Conservation (phyloP, 1,140 invertebrate genomes). For the Anastrepha obliqua region DNA sequence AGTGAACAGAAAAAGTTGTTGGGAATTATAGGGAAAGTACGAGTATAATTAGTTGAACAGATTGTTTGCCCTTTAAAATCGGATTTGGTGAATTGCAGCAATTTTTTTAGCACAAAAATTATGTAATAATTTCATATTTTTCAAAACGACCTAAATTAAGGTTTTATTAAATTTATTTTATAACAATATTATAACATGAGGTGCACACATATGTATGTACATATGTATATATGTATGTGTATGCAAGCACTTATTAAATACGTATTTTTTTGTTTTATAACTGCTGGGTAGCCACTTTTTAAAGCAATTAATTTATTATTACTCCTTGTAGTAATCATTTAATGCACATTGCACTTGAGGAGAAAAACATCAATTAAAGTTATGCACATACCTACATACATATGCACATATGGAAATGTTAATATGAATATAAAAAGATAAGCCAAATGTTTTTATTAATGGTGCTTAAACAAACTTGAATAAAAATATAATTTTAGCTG, state of each 20-base stretch:
- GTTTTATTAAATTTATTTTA: neutral
- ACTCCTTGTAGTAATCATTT: neutral
- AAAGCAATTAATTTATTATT: neutral
- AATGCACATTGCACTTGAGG: neutral
- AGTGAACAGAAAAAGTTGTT: neutral
- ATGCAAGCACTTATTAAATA: neutral
- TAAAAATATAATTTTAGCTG: no score
- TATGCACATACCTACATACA: no score
- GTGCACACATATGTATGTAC: no score
- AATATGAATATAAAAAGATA: no score
- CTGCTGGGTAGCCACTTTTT: neutral
- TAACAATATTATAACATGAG: no score
- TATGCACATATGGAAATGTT: no score
- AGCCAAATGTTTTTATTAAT: no score
- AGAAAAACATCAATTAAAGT: neutral
- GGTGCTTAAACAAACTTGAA: no score
- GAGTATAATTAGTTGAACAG: neutral
- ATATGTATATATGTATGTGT: neutral
- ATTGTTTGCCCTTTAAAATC: neutral
- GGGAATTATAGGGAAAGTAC: constrained; percentile 5
- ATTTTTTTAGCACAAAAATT: constrained; percentile 12
- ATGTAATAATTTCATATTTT: neutral
- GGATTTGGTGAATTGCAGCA: neutral
- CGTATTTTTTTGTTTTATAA: neutral
- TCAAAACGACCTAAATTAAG: neutral